Evolutionary conservation across 2,888 invertebrate species (phyloP).

Genomic region (Eretmocerus hayati): DNA sequence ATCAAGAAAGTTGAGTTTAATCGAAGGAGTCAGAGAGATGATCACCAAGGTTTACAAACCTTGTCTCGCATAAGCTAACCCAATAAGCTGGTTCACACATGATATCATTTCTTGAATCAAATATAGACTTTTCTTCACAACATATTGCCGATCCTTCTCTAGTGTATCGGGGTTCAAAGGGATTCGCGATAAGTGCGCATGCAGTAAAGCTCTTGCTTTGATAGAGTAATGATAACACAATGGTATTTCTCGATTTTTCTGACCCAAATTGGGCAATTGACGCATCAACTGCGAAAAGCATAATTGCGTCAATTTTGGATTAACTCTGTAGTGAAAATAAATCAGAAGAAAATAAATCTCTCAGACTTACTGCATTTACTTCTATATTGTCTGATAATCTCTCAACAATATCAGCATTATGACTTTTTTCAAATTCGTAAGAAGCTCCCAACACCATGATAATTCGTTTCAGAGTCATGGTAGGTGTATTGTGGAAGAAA

Average conservation of each 20-base stretch:
- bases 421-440: slow-evolving; percentile 88
- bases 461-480: slow-evolving; percentile 89
- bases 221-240: slow-evolving; percentile 88
- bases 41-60: slow-evolving; percentile 58
- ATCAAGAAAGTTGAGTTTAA: no score
- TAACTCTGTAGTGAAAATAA: neutral
- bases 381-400: slow-evolving; percentile 91
- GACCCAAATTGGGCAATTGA: slow-evolving; percentile 83
- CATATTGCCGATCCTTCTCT: slow-evolving; percentile 76
- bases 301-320: neutral
- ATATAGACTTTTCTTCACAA: slow-evolving; percentile 87
- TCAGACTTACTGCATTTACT: slow-evolving; percentile 71
- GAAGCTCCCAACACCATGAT: slow-evolving; percentile 96
- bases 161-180: slow-evolving; percentile 68
- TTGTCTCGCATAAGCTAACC: slow-evolving; percentile 83
- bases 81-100: slow-evolving; percentile 87
- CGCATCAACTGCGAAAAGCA: slow-evolving; percentile 69
- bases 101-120: slow-evolving; percentile 96
- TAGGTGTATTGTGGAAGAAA: slow-evolving; percentile 92
- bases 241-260: slow-evolving; percentile 94
- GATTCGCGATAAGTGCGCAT: slow-evolving; percentile 89
- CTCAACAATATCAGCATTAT: slow-evolving; percentile 91
- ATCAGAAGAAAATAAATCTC: neutral
- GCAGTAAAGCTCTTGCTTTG: slow-evolving; percentile 87
- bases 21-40: no score